phyloP scores from a whole-genome alignment of 1,140 invertebrate genomes.

The Diuraphis noxia region DNA sequence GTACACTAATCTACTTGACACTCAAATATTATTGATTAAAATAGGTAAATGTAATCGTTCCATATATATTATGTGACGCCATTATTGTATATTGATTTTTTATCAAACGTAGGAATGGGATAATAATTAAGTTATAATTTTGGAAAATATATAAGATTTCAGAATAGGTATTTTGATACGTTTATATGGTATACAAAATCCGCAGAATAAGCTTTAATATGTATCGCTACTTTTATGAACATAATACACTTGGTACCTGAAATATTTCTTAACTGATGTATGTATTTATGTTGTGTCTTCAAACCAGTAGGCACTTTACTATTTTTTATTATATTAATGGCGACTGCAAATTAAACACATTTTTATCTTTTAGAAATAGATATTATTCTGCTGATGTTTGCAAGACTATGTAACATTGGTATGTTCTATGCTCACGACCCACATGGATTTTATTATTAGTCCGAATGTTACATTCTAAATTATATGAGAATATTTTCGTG shows the following conservation, averaged over 20 bases:
- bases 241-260: background rate
- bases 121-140: background rate
- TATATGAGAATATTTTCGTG: background rate
- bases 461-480: background rate
- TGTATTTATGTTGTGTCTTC: background rate
- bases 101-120: background rate
- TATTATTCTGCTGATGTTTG: background rate
- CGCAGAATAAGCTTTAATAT: background rate
- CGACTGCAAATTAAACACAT: background rate
- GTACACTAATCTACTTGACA: background rate
- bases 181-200: background rate
- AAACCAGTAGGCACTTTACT: background rate
- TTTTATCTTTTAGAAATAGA: constrained; percentile 10
- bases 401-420: background rate
- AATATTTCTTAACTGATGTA: background rate
- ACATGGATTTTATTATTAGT: constrained; percentile 39
- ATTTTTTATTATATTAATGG: background rate
- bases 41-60: background rate
- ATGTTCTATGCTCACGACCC: background rate
- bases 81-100: constrained; percentile 6
- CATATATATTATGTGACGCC: background rate
- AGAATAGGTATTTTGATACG: background rate
- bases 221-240: background rate
- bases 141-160: background rate
- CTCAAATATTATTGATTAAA: background rate